Evolutionary conservation across 2,888 invertebrate genomes (phyloP).

Genomic region (Acrobasis consociella): DNA sequence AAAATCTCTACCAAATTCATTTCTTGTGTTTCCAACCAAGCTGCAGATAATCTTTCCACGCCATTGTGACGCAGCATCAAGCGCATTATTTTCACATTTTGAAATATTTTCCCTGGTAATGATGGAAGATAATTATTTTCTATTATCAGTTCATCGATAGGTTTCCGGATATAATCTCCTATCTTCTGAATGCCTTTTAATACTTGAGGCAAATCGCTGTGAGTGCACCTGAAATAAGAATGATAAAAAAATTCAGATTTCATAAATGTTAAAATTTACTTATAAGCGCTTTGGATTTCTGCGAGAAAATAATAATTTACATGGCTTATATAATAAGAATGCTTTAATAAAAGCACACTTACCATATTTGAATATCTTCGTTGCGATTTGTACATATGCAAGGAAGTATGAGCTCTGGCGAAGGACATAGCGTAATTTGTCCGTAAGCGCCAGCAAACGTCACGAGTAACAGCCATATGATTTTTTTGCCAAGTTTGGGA

Average conservation of each 20-base stretch:
- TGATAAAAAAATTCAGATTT: not conserved
- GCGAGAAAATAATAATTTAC: too few species aligned
- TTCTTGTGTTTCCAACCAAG: slow-evolving; percentile 91
- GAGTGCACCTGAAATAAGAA: slow-evolving; percentile 90
- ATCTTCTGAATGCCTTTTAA: slow-evolving; percentile 88
- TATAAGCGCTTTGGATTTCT: too few species aligned
- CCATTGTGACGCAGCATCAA: slow-evolving; percentile 93
- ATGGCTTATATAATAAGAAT: not conserved
- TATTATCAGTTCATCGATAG: slow-evolving; percentile 92
- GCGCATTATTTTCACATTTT: slow-evolving; percentile 88
- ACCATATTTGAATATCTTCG: slow-evolving; percentile 94
- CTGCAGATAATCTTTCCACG: slow-evolving; percentile 89
- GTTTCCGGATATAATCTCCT: slow-evolving; percentile 85
- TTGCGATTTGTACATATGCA: slow-evolving; percentile 91
- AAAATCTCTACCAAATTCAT: slow-evolving; percentile 90
- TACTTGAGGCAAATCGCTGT: slow-evolving; percentile 91
- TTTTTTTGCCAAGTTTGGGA: slow-evolving; percentile 55
- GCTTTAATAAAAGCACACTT: slow-evolving; percentile 37
- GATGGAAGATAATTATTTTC: slow-evolving; percentile 94
- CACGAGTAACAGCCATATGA: slow-evolving; percentile 59
- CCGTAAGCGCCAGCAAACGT: slow-evolving; percentile 44
- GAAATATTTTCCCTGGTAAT: slow-evolving; percentile 91
- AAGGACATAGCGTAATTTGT: slow-evolving; percentile 84
- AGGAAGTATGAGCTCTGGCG: slow-evolving; percentile 89
- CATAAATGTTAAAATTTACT: too few species aligned